Base-by-base conservation (phyloP, 2,797 vertebrate species). In the Pseudomugil gertrudae region DNA sequence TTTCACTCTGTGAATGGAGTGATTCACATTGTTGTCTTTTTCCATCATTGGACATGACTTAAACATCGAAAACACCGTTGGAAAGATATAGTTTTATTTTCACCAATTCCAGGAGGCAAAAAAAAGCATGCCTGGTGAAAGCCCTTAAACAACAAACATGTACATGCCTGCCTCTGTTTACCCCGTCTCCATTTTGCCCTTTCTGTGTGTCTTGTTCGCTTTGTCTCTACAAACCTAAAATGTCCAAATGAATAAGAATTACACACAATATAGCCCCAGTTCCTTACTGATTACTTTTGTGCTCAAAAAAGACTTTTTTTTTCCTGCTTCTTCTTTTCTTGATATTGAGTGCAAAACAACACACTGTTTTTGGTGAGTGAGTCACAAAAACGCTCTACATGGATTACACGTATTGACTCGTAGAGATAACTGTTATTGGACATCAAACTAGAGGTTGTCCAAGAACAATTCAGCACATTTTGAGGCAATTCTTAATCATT, bases 231-330 rank as follows among this genome's bases (percentile, higher is more conserved):
- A 52, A 48, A 78, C 29, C 62, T 27, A 65, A 81, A 81, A 78
- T 36, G 81, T 85, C 78, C 72, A 66, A 80, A 66, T 81, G 76
- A 71, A 83, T 81, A 78, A 69, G 63, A 83, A 67, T 79, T 79
- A 83, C 61, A 81, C 77, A 83, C 78, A 78, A 65, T 78, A 26
- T n/a, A 64, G 79, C 76, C 74, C 4, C 54, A 50, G 68, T 60
- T 45, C 80, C 80, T 80, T 57, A 64, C 71, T 82, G 83, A 86
- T 87, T 88, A 61, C 72, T 82, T 83, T 85, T 78, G 83, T 80
- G 84, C 84, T 65, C 67, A 62, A 80, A 69, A 32, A 57, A 80
- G 38, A 19, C 71, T 57, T 69, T n/a, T 70, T 30, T 69, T n/a
- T 76, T 74, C 72, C 66, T 73, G 61, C 51, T 53, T 63, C 63